These are phyloP conservation scores for Sminthopsis crassicaudata DNA, from an alignment of 2,113 vertebrate species.

Conservation along the genomic window DNA sequence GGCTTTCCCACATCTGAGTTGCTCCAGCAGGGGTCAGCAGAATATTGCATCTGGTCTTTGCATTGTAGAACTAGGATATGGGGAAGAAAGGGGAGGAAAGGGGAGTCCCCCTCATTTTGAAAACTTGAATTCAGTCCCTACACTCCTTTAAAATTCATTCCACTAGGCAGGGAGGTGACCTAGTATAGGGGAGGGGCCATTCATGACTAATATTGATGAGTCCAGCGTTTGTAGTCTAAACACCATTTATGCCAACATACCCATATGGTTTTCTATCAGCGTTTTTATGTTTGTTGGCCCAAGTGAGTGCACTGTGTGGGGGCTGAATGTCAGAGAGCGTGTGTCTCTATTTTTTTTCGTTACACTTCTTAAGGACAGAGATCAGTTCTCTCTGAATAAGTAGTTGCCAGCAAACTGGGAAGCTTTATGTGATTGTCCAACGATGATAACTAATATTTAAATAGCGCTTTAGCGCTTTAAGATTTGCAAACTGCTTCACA, in stretches of 20 bases:
- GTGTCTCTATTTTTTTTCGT: background rate
- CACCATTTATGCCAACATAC: background rate
- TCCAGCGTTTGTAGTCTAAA: slow-evolving; percentile 9
- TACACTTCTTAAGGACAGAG: slow-evolving; percentile 8
- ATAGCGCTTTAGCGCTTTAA: background rate
- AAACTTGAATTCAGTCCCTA: background rate
- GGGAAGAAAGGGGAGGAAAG: too few species aligned
- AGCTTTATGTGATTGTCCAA: background rate
- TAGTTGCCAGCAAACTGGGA: background rate
- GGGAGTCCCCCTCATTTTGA: background rate
- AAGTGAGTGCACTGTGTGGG: background rate
- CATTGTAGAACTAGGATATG: background rate
- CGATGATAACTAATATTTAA: background rate
- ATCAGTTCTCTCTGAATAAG: background rate
- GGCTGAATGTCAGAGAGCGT: background rate
- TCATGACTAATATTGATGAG: background rate
- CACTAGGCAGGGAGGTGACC: background rate
- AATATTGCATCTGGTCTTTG: background rate
- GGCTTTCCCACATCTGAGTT: background rate
- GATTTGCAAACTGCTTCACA: background rate
- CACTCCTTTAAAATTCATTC: background rate
- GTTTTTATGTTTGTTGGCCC: slow-evolving; percentile 33
- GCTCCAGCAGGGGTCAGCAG: slow-evolving; percentile 72
- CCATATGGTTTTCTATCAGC: background rate
- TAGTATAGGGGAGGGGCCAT: background rate